These are phyloP conservation scores for Holcopasites calliopsidis DNA, from an alignment of 1,140 invertebrate species.

Conservation along the genomic window DNA sequence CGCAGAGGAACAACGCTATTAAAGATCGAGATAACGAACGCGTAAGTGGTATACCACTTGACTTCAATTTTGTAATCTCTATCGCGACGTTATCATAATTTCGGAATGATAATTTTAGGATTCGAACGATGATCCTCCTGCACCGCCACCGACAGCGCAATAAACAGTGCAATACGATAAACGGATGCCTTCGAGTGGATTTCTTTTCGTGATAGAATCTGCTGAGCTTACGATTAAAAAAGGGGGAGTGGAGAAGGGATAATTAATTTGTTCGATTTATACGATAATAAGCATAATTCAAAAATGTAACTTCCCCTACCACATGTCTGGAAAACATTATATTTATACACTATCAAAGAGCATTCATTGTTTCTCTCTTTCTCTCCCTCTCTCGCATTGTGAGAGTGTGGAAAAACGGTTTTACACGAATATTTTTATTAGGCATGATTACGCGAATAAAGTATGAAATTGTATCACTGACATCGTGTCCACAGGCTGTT, in stretches of 20 bases:
- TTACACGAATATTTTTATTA: slow-evolving; percentile 29
- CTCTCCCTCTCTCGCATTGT: background rate
- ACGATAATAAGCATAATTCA: background rate
- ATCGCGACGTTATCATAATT: background rate
- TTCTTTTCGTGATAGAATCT: slow-evolving; percentile 22
- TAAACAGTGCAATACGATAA: slow-evolving; percentile 49
- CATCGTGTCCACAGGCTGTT: background rate
- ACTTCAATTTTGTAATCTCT: background rate
- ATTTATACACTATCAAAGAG: background rate
- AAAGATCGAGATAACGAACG: slow-evolving; percentile 71
- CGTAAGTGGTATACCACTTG: slow-evolving; percentile 53
- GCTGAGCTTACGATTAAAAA: slow-evolving; percentile 3
- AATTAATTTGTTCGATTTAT: background rate
- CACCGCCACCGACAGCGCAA: slow-evolving; percentile 66
- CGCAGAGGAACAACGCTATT: slow-evolving; percentile 65
- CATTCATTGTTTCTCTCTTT: slow-evolving; percentile 6
- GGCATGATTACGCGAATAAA: background rate
- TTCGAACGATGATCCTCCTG: slow-evolving; percentile 65
- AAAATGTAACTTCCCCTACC: background rate
- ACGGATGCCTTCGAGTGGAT: slow-evolving; percentile 19
- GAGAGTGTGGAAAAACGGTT: background rate
- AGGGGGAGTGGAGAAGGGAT: background rate
- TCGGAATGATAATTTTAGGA: slow-evolving; percentile 59
- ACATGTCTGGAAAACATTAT: slow-evolving; percentile 10
- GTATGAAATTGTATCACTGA: background rate